A percentile compares a stretch with the other conserved stretches of the same genome.
Evolutionary conservation across 2,888 invertebrate genomes (phyloP).

Genomic region (Trachelus troglodyta): DNA sequence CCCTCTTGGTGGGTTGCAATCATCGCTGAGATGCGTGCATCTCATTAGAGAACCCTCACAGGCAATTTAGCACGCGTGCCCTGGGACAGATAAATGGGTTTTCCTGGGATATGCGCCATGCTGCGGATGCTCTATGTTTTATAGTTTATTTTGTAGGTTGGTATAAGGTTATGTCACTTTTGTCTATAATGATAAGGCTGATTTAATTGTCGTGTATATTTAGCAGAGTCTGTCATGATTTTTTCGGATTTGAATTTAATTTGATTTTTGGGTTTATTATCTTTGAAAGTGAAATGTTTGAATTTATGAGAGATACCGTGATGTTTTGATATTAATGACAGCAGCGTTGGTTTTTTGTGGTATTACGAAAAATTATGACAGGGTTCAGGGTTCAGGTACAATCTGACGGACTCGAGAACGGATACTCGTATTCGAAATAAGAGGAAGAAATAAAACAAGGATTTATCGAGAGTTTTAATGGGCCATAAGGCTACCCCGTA

Average conservation of each 20-base stretch:
- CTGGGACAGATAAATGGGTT: neutral
- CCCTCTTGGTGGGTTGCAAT: conserved; percentile 7
- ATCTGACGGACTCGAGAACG: neutral
- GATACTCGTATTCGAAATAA: conserved; percentile 21
- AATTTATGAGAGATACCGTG: neutral
- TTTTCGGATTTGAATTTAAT: neutral
- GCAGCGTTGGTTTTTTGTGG: no score
- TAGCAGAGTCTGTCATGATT: neutral
- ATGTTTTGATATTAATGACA: neutral
- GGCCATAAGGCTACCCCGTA: conserved; percentile 28
- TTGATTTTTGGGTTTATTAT: neutral
- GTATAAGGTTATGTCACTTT: neutral
- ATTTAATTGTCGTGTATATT: no score
- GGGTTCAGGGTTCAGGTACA: neutral
- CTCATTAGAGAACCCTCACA: conserved; percentile 38
- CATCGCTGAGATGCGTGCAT: conserved; percentile 36
- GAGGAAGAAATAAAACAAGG: conserved; percentile 27
- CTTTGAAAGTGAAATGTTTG: neutral
- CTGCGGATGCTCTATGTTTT: neutral
- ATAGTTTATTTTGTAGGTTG: neutral
- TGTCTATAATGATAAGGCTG: no score
- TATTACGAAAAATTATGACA: no score
- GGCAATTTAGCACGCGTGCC: neutral
- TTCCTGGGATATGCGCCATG: neutral
- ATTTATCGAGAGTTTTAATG: conserved; percentile 34